Base-by-base conservation (phyloP, 2,888 invertebrate genomes). In the Galerucella nymphaeae region DNA sequence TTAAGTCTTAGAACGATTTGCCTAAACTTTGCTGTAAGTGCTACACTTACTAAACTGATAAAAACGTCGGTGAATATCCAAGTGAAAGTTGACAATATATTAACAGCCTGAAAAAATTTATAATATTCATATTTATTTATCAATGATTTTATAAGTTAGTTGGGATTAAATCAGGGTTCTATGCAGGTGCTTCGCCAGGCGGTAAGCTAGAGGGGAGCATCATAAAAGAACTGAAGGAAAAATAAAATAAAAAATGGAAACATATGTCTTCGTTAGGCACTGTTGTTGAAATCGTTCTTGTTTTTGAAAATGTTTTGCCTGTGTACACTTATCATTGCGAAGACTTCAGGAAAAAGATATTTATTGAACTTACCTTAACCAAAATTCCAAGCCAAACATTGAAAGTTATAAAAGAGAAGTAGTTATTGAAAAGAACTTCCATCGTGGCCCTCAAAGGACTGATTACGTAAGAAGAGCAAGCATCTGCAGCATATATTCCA, bases 61-160 rank as follows among this genome's bases (percentile, higher is more conserved):
- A 93, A 90, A 65, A 93, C 84, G 81, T 93, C 93, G 84, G 92
- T 92, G 73, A 91, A 93, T 81, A 91, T 93, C 93, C 93, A 94
- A 1, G 90, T 87, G 66, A 92, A 90, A 0, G 93, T 93, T 2
- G 91, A 89, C 5, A 91, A 80, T 3, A 91, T 79, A 76, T 93
- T 89, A 67, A 90, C 87, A 30, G 81, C 73, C 84, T 84, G 63
- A 59, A 82, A 82, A 72, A n/a, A 65, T 5, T 2, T 23, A 38
- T 1, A 38, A 38, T 38, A 38, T 38, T 38, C 30, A 38, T 38
- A 38, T 9, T 38, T 38, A 1, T 30, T 30, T 30, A 30, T 30
- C 30, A 30, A 6, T 6, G 30, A 38, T 38, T 38, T 38, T 38
- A 38, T 38, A 38, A 8, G 30, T 38, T 38, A 8, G 8, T 38